phyloP scores from a whole-genome alignment of 2,113 vertebrate species.

The Ifrita kowaldi region DNA sequence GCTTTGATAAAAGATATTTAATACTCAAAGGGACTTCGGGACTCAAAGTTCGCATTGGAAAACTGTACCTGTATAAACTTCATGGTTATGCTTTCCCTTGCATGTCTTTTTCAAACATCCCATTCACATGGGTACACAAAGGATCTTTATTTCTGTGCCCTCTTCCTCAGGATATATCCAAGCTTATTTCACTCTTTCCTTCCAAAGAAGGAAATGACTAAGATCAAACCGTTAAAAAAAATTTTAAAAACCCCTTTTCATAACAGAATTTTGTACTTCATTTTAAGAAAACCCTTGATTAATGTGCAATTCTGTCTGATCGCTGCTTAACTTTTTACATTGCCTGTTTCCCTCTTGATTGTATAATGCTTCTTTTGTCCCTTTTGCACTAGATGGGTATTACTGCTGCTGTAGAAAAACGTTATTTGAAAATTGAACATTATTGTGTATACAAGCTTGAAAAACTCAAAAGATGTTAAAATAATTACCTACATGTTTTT shows the following conservation, averaged over 20 bases:
- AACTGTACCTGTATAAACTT: not conserved
- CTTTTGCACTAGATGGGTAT: not conserved
- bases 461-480: not conserved
- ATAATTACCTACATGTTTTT: not conserved
- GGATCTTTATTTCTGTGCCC: not conserved
- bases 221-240: not conserved
- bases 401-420: not conserved
- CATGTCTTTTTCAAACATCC: not conserved
- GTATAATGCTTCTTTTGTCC: not conserved
- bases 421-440: not conserved
- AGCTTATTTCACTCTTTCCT: not conserved
- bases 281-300: not conserved
- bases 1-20: not conserved
- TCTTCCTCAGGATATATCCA: not conserved
- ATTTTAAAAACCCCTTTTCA: not conserved
- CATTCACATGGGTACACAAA: not conserved
- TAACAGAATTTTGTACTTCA: not conserved
- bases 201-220: not conserved
- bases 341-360: not conserved
- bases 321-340: not conserved
- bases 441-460: not conserved
- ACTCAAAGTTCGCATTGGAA: not conserved
- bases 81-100: not conserved
- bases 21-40: not conserved
- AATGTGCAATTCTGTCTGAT: fast-evolving